These are phyloP conservation scores for Micropoecilia bifurca DNA, from an alignment of 2,797 vertebrate species.

Conservation along the genomic window DNA sequence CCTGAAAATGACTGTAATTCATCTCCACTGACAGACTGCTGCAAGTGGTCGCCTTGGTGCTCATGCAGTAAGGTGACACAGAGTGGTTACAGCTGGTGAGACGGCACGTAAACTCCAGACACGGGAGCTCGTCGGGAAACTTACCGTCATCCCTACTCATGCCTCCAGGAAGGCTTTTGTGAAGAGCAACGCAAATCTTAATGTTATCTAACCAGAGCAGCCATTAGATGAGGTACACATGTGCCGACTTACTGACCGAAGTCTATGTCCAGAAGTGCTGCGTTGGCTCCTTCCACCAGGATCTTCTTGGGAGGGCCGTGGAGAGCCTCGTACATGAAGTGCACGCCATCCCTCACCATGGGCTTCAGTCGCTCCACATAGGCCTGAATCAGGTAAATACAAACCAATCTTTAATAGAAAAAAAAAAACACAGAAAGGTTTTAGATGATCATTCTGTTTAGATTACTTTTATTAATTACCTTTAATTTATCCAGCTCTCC, in stretches of 20 bases:
- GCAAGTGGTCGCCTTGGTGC: constrained; percentile 40
- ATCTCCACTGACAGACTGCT: constrained; percentile 28
- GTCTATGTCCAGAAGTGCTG: constrained; percentile 96
- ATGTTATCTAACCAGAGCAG: constrained; percentile 7
- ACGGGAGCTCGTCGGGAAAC: constrained; percentile 35
- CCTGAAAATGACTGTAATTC: constrained; percentile 11
- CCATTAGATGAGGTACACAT: background rate
- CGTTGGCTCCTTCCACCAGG: constrained; percentile 97
- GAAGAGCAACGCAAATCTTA: constrained; percentile 62
- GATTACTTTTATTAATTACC: constrained; percentile 70
- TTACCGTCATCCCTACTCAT: constrained; percentile 51
- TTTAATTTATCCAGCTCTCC: constrained; percentile 92
- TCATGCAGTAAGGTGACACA: constrained; percentile 63
- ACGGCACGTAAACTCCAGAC: constrained; percentile 44
- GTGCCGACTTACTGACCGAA: constrained; percentile 86
- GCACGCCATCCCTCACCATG: constrained; percentile 97
- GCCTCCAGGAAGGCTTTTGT: constrained; percentile 65
- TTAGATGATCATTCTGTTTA: background rate
- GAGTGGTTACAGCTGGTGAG: constrained; percentile 36
- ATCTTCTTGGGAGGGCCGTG: constrained; percentile 95
- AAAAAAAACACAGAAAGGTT: background rate
- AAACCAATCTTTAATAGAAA: background rate
- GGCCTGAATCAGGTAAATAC: constrained; percentile 71
- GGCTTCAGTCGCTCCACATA: constrained; percentile 92
- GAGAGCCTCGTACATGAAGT: constrained; percentile 96